These are phyloP conservation scores for Felis chaus DNA, from an alignment of 2,113 vertebrate genomes.

Conservation along the genomic window DNA sequence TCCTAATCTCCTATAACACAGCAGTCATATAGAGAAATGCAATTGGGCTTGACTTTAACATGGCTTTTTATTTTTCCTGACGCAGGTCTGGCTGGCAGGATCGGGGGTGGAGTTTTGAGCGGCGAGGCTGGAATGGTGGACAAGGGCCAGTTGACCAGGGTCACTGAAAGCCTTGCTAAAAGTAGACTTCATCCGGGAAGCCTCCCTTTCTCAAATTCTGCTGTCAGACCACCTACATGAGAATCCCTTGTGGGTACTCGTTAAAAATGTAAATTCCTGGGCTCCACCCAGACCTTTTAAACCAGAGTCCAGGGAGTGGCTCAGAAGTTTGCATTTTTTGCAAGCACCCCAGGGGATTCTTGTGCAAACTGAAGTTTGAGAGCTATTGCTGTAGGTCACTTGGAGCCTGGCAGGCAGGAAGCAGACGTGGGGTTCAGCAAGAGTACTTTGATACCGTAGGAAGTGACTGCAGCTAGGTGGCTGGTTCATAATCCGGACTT, in stretches of 20 bases:
- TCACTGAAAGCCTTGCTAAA: not conserved
- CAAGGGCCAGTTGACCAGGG: not conserved
- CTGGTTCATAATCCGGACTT: not conserved
- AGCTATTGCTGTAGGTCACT: not conserved
- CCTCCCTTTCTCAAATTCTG: not conserved
- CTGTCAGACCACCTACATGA: not conserved
- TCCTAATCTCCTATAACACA: not conserved
- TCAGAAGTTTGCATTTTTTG: not conserved
- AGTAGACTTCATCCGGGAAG: not conserved
- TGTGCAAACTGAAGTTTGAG: not conserved
- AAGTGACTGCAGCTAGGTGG: not conserved
- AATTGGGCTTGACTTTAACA: not conserved
- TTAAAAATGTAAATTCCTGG: constrained; percentile 38
- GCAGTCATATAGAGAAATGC: not conserved
- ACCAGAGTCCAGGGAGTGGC: not conserved
- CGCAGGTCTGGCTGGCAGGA: not conserved
- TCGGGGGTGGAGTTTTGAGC: not conserved
- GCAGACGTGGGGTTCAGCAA: not conserved
- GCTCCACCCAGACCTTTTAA: not conserved
- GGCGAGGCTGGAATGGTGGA: not conserved
- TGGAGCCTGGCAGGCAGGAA: not conserved
- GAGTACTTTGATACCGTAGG: not conserved
- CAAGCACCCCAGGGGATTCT: not conserved
- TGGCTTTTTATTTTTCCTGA: constrained; percentile 32
- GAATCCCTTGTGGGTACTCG: not conserved